Evolutionary conservation across 2,888 invertebrate species (phyloP), one percentile per base, ranked within the genome.

Genomic region (Automeris io): DNA sequence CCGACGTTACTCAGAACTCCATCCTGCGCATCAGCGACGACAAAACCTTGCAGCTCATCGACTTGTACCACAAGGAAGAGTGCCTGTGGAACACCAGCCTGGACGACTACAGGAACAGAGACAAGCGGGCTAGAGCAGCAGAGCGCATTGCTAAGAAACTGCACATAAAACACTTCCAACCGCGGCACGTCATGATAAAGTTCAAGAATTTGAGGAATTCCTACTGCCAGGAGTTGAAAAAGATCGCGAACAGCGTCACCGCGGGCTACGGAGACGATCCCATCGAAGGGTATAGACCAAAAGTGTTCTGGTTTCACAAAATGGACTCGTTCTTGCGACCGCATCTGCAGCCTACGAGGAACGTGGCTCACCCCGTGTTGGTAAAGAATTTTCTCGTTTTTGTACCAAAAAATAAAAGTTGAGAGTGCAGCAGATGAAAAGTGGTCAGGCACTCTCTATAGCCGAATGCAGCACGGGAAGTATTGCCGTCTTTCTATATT

Each of bases 181-280:
- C 55, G 0, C 46, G 48, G n/a, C 71, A 76, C 37, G 76, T 75
- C 1, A 41, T 63, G 13, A 60, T 63, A 23, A 81, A 81, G 51
- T 70, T 78, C 25, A 79, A 71, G 48, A 81, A 75, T 32, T 31
- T 79, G 2, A 47, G 78, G 23, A 72, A 70, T 40, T 70, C 72
- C 0, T 80, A 76, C 38, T 64, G 64, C 21, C 78, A 77, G 49
- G 76, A 77, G 49, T 22, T 72, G 43, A 71, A 64, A 53, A 80
- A 77, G 54, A 64, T 77, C 1, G 51, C 53, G 5, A 38, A 50
- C 3, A 61, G 57, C 7, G 7, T 33, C 3, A 25, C 19, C 35
- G 8, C 32, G 33, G 25, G 42, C 34, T 8, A 19, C 33, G 37
- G 47, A 5, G 37, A 44, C 23, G 39, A 37, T 3, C 11, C 16